Base-by-base conservation (phyloP, 2,113 vertebrate genomes). In the Scalopus aquaticus region DNA sequence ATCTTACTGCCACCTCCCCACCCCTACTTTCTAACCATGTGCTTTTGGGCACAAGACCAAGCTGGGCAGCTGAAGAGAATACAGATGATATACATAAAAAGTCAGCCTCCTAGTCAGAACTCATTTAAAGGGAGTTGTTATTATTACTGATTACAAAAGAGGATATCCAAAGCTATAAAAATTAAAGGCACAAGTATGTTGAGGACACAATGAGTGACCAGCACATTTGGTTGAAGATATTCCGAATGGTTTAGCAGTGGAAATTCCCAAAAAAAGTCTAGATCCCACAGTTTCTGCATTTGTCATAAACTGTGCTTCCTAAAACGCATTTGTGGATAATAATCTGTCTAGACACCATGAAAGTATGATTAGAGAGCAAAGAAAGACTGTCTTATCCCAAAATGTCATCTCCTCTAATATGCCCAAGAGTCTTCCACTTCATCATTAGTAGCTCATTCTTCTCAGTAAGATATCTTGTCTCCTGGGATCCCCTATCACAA, bases 401-500 rank as follows among this genome's bases (percentile, higher is more conserved):
- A 88, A 85, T 60, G 62, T 39, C 93, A 39, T 56, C 65, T 56
- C 88, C 84, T 69, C 2, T 37, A 85, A 54, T 67, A 77, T 80
- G 80, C 84, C 88, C 87, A 82, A 65, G 58, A 51, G 76, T 51
- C 92, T 96, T 49, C 84, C 15, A 22, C 28, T 78, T 64, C 72
- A 56, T 73, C 62, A 69, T 85, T 46, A 49, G 42, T 58, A 86
- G 51, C 30, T 94, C 32, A 32, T 95, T 90, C 77, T 62, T 92
- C 91, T 90, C 77, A 54, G 54, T 67, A 81, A 78, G 76, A 62
- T 67, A 44, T n/a, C 77, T 44, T 24, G 24, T 97, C 81, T 67
- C 67, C 94, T 28, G 88, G 69, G 93, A 44, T 64, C 35, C 5
- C 30, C 60, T 60, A 49, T 92, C 88, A 92, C 83, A 84, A 44